Percentiles rank a stretch among this genome's conserved stretches.
Conservation (phyloP, 2,888 invertebrate genomes). For the Uropetala carovei region DNA sequence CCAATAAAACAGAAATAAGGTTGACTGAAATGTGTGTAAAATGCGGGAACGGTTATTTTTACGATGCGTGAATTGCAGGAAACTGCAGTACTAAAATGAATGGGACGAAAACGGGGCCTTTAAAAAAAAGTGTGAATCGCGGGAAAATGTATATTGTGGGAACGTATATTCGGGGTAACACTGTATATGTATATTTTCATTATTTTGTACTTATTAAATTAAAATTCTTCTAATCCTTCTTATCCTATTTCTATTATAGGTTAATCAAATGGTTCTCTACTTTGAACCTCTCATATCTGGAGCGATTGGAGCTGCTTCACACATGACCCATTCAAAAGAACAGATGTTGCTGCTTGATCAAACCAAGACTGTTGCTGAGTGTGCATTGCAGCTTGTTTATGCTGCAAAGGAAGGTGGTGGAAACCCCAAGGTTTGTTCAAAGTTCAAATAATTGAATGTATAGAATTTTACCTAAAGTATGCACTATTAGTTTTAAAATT, state of each 20-base stretch:
- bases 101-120: no score
- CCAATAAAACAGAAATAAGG: no score
- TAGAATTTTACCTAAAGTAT: background rate
- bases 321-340: constrained; percentile 90
- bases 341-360: constrained; percentile 93
- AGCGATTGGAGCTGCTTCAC: constrained; percentile 91
- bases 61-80: no score
- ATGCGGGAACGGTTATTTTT: no score
- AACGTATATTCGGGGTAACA: no score
- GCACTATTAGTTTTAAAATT: background rate
- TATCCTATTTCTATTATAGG: constrained; percentile 69
- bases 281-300: constrained; percentile 91
- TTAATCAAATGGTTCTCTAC: constrained; percentile 80
- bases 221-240: constrained; percentile 69
- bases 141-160: no score
- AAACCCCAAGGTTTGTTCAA: constrained; percentile 85
- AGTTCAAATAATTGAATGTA: background rate
- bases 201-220: constrained; percentile 9
- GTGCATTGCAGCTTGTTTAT: constrained; percentile 90
- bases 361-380: constrained; percentile 95
- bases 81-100: no score
- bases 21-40: no score
- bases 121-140: no score
- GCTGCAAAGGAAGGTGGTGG: constrained; percentile 94
- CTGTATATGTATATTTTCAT: constrained; percentile 33